Evolutionary conservation across 2,113 vertebrate species (phyloP), one percentile per base, ranked within the genome.

Genomic region (Rhodinocichla rosea): DNA sequence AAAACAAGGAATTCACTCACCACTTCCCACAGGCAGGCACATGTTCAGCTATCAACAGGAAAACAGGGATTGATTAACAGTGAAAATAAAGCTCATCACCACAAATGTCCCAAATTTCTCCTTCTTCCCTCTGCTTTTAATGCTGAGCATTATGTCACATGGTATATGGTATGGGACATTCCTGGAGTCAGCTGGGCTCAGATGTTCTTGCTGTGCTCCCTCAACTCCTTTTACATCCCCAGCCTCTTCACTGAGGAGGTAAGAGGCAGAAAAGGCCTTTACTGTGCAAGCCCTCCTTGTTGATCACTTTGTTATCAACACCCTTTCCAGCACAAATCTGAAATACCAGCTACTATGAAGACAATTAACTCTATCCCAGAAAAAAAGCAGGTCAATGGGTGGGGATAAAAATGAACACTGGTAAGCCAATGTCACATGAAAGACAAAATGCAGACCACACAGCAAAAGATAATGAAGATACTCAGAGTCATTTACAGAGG

Each of bases 1-100:
- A 75, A 76, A 83, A 30, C 1, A 32, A 37, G 18, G 13, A 69
- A 74, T 82, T 77, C 3, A 28, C 39, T 88, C 7, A 8, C 4
- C 8, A 9, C 11, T 60, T 74, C 20, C 13, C 26, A 50, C 4
- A 0, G 2, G 13, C 13, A 52, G 40, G 17, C 10, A 37, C 17
- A 8, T 24, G 5, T 42, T 81, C 64, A 59, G 15, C 26, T 19
- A 32, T 7, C 44, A 24, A 15, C 26, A 45, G 49, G 26, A 37
- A 15, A 73, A 13, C 3, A 57, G 6, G 6, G 39, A 3, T 65
- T 33, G 9, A 20, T 13, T 45, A 56, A 1, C 16, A 60, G 35
- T 1, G 0, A 65, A 83, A 64, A 59, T 9, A 83, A 83, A 63
- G 0, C 0, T 3, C 8, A 28, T 42, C 1, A 2, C 8, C 56